Percentiles rank a stretch among this genome's conserved stretches.
phyloP scores from a whole-genome alignment of 1,140 invertebrate species.

The Pseudomyrmex cubaensis region DNA sequence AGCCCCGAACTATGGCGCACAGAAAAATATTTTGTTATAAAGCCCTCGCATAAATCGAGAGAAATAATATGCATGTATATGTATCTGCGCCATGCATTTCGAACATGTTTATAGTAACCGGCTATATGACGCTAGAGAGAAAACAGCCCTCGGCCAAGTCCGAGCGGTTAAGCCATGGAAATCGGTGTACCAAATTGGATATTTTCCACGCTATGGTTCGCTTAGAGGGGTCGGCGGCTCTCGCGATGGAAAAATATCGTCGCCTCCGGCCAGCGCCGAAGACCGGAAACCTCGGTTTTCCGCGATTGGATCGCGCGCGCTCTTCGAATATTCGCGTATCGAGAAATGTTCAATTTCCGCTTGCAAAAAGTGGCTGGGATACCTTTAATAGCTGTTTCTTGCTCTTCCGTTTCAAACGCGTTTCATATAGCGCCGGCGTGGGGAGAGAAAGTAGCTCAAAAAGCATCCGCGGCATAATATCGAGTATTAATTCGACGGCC shows the following conservation, averaged over 20 bases:
- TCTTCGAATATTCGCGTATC: constrained; percentile 61
- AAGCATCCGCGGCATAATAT: constrained; percentile 55
- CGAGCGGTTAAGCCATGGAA: constrained; percentile 68
- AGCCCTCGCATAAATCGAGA: background rate
- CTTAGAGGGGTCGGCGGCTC: constrained; percentile 46
- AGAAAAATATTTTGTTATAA: background rate
- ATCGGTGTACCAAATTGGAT: constrained; percentile 74
- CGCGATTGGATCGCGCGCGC: constrained; percentile 66
- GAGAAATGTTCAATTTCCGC: constrained; percentile 59
- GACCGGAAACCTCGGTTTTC: constrained; percentile 64
- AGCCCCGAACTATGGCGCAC: background rate
- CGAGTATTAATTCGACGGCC: constrained; percentile 49
- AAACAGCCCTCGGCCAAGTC: constrained; percentile 69
- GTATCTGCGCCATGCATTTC: constrained; percentile 24
- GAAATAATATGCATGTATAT: constrained; percentile 44
- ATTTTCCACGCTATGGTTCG: constrained; percentile 69
- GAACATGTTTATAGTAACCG: constrained; percentile 48
- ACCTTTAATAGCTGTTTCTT: constrained; percentile 62
- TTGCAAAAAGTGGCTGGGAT: constrained; percentile 41
- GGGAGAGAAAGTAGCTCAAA: constrained; percentile 37
- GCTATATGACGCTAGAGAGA: constrained; percentile 42
- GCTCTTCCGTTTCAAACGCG: constrained; percentile 53
- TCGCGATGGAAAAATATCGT: constrained; percentile 69
- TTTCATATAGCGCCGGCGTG: constrained; percentile 37
- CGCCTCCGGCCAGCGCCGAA: constrained; percentile 54